These are phyloP conservation scores for Lasioglossum marginatum DNA, from an alignment of 2,888 invertebrate genomes.

Conservation along the genomic window DNA sequence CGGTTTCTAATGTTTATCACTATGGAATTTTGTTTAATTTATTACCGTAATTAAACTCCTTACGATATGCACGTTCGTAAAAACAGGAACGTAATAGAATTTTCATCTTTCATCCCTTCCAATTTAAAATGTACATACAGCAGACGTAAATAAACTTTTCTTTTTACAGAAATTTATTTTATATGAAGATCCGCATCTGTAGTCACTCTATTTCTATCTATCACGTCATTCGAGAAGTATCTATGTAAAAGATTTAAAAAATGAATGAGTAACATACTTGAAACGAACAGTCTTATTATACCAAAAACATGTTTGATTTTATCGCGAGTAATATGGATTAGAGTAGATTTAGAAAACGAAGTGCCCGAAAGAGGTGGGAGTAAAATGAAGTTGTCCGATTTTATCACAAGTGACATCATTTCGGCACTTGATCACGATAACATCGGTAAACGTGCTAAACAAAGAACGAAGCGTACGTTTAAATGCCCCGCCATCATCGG, in stretches of 20 bases:
- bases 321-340: neutral
- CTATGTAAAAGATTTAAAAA: neutral
- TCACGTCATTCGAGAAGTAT: neutral
- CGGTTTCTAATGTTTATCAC: neutral
- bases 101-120: neutral
- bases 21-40: neutral
- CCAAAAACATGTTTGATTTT: neutral
- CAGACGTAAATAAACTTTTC: too few species aligned
- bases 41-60: neutral
- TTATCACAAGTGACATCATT: neutral
- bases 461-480: neutral
- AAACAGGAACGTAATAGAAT: neutral
- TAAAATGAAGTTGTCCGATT: neutral
- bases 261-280: neutral
- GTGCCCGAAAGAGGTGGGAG: neutral
- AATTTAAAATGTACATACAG: neutral
- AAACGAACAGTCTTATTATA: neutral
- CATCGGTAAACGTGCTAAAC: neutral
- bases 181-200: too few species aligned
- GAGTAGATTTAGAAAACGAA: neutral
- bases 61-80: neutral
- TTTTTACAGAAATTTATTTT: too few species aligned
- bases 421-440: neutral
- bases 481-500: neutral
- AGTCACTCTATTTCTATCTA: neutral